Conservation (phyloP, 1,140 invertebrate species). For the Araneus ventricosus region DNA sequence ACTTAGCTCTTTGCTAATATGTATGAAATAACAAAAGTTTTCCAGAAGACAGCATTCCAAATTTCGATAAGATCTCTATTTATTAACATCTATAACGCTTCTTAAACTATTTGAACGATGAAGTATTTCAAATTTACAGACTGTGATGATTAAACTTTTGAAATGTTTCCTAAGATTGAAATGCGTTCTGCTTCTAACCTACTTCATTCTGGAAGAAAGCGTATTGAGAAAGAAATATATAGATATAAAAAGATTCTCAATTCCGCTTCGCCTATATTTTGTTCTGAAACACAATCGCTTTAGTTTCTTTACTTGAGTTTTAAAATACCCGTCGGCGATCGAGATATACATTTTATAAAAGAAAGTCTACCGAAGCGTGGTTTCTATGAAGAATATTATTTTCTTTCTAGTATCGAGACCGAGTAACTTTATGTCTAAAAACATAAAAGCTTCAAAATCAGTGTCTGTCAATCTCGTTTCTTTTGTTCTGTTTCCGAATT, state of each 20-base stretch:
- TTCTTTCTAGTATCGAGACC: neutral
- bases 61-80: too few relatives aligned
- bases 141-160: neutral
- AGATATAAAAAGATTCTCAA: neutral
- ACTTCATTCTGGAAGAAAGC: neutral
- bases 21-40: too few relatives aligned
- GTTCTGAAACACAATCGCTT: conserved; percentile 39
- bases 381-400: conserved; percentile 37
- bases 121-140: neutral
- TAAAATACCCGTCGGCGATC: conserved; percentile 47
- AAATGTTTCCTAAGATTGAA: neutral
- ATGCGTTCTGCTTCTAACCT: neutral
- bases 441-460: conserved; percentile 43
- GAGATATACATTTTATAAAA: neutral
- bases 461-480: conserved; percentile 29
- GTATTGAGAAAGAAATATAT: neutral
- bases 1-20: too few relatives aligned
- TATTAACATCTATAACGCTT: too few relatives aligned
- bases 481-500: neutral
- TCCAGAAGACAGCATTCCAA: too few relatives aligned
- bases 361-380: conserved; percentile 10
- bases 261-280: neutral
- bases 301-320: conserved; percentile 38
- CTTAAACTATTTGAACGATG: too few relatives aligned
- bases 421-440: conserved; percentile 31